Percentiles rank a stretch among this genome's conserved stretches.
Conservation (phyloP, 2,113 vertebrate species). For the Delphinus delphis region DNA sequence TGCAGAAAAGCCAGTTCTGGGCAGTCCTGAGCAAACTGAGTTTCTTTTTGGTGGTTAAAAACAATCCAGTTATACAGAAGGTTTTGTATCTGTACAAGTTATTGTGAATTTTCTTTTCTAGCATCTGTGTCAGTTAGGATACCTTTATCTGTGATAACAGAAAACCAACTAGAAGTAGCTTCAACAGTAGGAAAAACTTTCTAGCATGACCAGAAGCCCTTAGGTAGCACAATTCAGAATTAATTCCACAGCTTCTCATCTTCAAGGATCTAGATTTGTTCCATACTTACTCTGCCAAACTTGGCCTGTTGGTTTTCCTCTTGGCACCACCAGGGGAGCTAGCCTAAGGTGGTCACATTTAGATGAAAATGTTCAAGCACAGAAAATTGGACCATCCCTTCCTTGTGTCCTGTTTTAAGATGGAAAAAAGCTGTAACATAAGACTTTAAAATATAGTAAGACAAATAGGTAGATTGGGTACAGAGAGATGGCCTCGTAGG, state of each 20-base stretch:
- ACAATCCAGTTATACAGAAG: not conserved
- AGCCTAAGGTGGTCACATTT: not conserved
- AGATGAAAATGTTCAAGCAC: constrained; percentile 14
- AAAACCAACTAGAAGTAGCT: constrained; percentile 16
- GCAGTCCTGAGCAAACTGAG: not conserved
- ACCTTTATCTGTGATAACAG: not conserved
- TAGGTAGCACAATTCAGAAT: not conserved
- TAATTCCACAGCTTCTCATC: not conserved
- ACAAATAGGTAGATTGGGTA: not conserved
- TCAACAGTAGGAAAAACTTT: not conserved
- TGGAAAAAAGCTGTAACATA: not conserved
- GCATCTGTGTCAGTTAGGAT: not conserved
- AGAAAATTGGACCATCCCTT: not conserved
- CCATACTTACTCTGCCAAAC: not conserved
- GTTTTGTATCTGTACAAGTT: not conserved
- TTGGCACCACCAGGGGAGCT: not conserved
- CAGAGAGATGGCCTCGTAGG: not conserved
- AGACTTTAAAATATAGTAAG: constrained; percentile 34
- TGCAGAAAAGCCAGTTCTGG: not conserved
- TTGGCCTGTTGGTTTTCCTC: not conserved
- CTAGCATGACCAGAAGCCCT: not conserved
- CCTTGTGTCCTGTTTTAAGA: constrained; percentile 28
- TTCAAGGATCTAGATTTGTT: constrained; percentile 7
- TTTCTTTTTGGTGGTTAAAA: constrained; percentile 42
- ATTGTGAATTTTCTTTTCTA: not conserved